These are phyloP conservation scores for Hydrozoanthus tunicans DNA, from an alignment of 64 coral and sea anemone genomes.

Conservation along the genomic window DNA sequence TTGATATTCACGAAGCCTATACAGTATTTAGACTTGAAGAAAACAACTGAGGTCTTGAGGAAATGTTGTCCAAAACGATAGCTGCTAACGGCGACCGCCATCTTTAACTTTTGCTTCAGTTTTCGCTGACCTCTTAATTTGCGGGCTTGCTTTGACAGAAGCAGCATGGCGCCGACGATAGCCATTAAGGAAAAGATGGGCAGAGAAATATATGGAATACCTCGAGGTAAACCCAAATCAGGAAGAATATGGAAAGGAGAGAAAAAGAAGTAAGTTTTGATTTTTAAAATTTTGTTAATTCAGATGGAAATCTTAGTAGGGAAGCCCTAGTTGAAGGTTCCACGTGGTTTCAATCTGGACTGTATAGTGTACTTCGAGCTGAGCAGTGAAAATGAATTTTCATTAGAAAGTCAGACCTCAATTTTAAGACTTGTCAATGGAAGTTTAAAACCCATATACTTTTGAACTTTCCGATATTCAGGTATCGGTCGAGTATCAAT, in stretches of 20 bases:
- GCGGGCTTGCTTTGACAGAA: background rate
- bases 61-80: conserved; percentile 81
- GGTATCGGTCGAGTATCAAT: too few species aligned
- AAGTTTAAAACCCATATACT: too few species aligned
- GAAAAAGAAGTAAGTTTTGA: conserved; percentile 79
- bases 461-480: too few species aligned
- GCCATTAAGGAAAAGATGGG: background rate
- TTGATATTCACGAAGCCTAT: conserved; percentile 97
- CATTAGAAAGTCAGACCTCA: too few species aligned
- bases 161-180: conserved; percentile 52
- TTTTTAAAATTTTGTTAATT: background rate
- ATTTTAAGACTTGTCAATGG: too few species aligned
- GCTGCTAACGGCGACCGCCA: conserved; percentile 54
- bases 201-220: conserved; percentile 54
- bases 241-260: conserved; percentile 97
- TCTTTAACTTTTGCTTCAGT: conserved; percentile 50
- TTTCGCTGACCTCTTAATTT: conserved; percentile 21
- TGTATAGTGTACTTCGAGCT: too few species aligned
- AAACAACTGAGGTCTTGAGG: conserved; percentile 84
- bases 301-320: background rate
- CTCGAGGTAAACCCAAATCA: conserved; percentile 95
- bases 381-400: too few species aligned
- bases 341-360: background rate
- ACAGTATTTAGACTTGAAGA: conserved; percentile 85
- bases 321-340: background rate